A percentile compares a stretch with the other conserved stretches of the same genome.
Conservation (phyloP, 2,797 vertebrate genomes). For the Phrynocephalus guinanensis region DNA sequence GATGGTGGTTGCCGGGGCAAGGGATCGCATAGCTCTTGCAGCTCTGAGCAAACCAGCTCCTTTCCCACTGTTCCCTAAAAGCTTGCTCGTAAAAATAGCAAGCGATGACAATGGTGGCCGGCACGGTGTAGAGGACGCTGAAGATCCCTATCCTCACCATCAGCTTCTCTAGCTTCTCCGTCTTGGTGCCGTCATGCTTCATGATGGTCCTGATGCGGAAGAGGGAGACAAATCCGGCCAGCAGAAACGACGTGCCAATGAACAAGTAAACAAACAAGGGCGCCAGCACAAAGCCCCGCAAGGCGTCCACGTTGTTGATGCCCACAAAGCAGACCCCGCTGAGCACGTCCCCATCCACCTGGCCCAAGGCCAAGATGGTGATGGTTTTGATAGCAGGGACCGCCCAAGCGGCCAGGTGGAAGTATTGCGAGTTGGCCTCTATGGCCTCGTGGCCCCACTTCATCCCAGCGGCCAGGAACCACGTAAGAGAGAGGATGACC, state of each 20-base stretch:
- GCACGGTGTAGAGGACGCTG: conserved; percentile 93
- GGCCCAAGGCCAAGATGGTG: conserved; percentile 91
- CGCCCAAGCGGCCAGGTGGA: conserved; percentile 95
- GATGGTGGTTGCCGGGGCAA: conserved; percentile 83
- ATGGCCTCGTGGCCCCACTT: conserved; percentile 98
- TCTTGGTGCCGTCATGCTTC: conserved; percentile 97
- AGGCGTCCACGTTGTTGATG: conserved; percentile 91
- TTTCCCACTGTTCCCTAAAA: conserved; percentile 96
- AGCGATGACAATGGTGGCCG: conserved; percentile 94
- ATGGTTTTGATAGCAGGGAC: conserved; percentile 96
- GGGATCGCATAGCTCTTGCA: conserved; percentile 93
- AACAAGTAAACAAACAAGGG: conserved; percentile 94
- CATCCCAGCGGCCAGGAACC: conserved; percentile 96
- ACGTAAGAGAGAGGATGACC: conserved; percentile 95
- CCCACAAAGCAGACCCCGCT: conserved; percentile 96
- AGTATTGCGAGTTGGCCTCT: conserved; percentile 97
- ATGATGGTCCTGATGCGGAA: conserved; percentile 96
- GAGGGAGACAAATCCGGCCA: conserved; percentile 95
- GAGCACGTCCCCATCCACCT: conserved; percentile 93
- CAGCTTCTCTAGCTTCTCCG: conserved; percentile 94
- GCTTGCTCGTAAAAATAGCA: conserved; percentile 98
- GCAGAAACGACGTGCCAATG: conserved; percentile 93
- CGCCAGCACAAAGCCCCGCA: conserved; percentile 92
- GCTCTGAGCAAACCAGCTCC: conserved; percentile 90
- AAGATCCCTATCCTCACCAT: conserved; percentile 95